Evolutionary conservation across 2,888 invertebrate genomes (phyloP), one percentile per base, ranked within the genome.

Genomic region (Bruchidius siliquastri): DNA sequence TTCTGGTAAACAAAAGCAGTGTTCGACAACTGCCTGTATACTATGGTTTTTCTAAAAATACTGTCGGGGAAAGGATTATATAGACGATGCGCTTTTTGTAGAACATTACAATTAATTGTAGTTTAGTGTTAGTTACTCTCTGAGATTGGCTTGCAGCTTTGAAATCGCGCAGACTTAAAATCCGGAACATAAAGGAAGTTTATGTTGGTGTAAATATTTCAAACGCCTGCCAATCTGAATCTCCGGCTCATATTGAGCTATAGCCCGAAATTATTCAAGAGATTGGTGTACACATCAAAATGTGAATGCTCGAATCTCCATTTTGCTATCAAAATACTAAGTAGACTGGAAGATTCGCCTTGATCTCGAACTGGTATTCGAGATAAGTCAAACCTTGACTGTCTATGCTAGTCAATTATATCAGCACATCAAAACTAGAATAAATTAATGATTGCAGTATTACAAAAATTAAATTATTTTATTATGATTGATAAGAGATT

Each of bases 381-480:
- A 74, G 77, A 67, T 71, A 76, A 74, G 70, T 72, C 21, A 32
- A 73, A 72, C 72, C 74, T 74, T 74, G 68, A 75, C 77, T 49
- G 49, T 77, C 78, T 78, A 77, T 78, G 78, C 82, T 80, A 83
- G 82, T 80, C 80, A 81, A 79, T 76, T 78, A 76, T 77, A 6
- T 21, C 21, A 21, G 71, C 72, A 66, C 77, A 77, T 76, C 74
- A 30, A 72, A 75, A 72, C 73, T 74, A 75, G 72, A 75, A 74
- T 75, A 77, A 78, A 76, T 77, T 77, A 76, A 77, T 76, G 71
- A 74, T 75, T 77, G 77, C 79, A 80, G 79, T 80, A 80, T 79
- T 77, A 79, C 77, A 77, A 76, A 77, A 78, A 78, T 76, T 79
- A 78, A 76, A 74, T 79, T 77, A 76, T 78, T 75, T 71, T 73